Conservation (phyloP, 2,888 invertebrate species). For the Silvanus unidentatus region DNA sequence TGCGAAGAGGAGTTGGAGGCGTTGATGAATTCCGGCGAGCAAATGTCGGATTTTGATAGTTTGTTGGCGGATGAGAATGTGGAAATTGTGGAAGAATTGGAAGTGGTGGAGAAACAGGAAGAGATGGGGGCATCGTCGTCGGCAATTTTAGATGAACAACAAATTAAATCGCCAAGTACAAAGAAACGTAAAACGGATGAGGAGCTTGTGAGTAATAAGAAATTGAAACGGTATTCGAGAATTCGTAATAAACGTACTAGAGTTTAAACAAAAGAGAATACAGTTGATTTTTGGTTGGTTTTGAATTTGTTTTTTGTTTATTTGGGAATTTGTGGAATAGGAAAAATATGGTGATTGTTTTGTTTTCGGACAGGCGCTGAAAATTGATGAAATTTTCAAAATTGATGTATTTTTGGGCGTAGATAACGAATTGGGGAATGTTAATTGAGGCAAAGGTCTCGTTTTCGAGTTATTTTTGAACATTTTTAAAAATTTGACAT, state of each 20-base stretch:
- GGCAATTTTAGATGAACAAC: background rate
- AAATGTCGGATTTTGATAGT: slow-evolving; percentile 43
- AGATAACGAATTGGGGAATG: too few relatives aligned
- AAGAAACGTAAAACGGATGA: slow-evolving; percentile 34
- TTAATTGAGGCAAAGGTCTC: too few relatives aligned
- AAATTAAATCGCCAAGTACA: slow-evolving; percentile 15
- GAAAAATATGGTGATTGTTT: too few relatives aligned
- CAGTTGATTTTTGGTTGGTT: too few relatives aligned
- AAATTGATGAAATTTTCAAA: too few relatives aligned
- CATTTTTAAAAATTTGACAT: too few relatives aligned
- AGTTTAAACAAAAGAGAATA: slow-evolving; percentile 25
- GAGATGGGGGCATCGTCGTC: background rate
- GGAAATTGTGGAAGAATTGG: slow-evolving; percentile 7
- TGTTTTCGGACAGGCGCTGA: too few relatives aligned
- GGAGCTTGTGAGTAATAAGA: slow-evolving; percentile 26
- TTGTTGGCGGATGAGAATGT: slow-evolving; percentile 10
- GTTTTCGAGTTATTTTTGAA: too few relatives aligned
- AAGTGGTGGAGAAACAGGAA: slow-evolving; percentile 7
- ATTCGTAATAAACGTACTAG: slow-evolving; percentile 36
- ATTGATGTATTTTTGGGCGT: too few relatives aligned
- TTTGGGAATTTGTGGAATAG: too few relatives aligned
- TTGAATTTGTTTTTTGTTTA: too few relatives aligned
- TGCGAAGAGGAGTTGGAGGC: slow-evolving; percentile 53
- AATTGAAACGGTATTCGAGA: slow-evolving; percentile 34
- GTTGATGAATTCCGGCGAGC: slow-evolving; percentile 46